Conservation (phyloP, 2,888 invertebrate species). For the Odontothrips loti region DNA sequence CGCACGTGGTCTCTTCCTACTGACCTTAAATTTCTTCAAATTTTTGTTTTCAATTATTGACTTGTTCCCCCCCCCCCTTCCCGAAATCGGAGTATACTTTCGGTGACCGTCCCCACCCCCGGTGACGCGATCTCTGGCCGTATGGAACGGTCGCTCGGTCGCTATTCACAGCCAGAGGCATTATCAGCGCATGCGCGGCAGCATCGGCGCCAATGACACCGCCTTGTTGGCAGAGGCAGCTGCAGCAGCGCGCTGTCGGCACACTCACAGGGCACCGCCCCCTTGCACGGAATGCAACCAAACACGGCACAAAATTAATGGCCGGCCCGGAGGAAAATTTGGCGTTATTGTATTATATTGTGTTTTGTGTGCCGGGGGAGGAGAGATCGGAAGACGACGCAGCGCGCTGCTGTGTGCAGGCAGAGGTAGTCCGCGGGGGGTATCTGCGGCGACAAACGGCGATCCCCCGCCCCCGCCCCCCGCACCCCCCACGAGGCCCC, state of each 20-base stretch:
- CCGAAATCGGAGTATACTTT: too few relatives aligned
- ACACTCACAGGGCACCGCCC: constrained; percentile 18
- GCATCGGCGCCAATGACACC: background rate
- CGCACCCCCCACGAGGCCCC: background rate
- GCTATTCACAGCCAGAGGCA: background rate
- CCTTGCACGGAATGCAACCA: background rate
- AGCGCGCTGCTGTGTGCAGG: background rate
- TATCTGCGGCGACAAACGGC: background rate
- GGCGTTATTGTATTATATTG: constrained; percentile 14
- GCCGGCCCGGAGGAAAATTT: constrained; percentile 10
- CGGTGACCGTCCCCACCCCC: too few relatives aligned
- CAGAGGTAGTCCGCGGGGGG: background rate
- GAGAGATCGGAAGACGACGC: too few relatives aligned
- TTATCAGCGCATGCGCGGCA: background rate
- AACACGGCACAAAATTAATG: constrained; percentile 25
- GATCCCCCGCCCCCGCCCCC: background rate
- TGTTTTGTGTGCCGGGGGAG: background rate
- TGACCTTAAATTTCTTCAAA: too few relatives aligned
- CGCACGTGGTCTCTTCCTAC: too few relatives aligned
- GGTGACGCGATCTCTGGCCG: too few relatives aligned
- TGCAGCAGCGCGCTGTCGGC: background rate
- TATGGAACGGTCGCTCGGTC: too few relatives aligned
- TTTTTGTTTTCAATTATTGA: too few relatives aligned
- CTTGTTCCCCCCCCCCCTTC: too few relatives aligned
- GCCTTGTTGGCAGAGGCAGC: background rate